Conservation (phyloP, 64 coral and sea anemone genomes). For the Porites australiensis region DNA sequence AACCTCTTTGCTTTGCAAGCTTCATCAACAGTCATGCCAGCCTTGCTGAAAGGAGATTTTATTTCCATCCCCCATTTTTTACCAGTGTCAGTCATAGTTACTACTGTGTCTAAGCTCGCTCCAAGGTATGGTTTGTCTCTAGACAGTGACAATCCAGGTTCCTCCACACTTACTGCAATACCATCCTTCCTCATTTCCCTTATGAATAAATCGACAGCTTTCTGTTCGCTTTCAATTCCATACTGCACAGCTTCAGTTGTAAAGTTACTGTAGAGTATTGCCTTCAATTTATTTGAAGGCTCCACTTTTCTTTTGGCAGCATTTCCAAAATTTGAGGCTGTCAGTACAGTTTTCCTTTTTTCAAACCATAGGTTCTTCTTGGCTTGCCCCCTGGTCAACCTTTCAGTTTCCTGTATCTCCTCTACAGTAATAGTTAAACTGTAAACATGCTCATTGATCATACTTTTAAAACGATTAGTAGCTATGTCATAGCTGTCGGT, state of each 20-base stretch:
- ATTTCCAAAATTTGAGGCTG: constrained; percentile 77
- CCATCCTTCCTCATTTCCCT: constrained; percentile 8
- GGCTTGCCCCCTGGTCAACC: constrained; percentile 44
- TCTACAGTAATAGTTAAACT: constrained; percentile 34
- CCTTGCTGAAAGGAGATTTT: constrained; percentile 76
- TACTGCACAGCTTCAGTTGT: background rate
- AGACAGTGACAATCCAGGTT: constrained; percentile 32
- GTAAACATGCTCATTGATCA: constrained; percentile 54
- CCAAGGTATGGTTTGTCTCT: constrained; percentile 69
- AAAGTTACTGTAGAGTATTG: constrained; percentile 4
- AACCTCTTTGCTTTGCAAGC: constrained; percentile 66
- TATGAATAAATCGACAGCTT: constrained; percentile 24
- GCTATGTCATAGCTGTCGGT: constrained; percentile 73
- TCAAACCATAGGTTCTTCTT: constrained; percentile 68
- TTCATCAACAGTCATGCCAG: constrained; percentile 61
- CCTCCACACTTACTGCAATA: constrained; percentile 14
- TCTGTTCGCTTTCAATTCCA: constrained; percentile 20
- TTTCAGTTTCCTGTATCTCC: constrained; percentile 57
- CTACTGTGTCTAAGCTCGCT: constrained; percentile 68
- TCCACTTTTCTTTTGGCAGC: constrained; percentile 66
- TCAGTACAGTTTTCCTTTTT: constrained; percentile 66
- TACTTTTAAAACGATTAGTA: constrained; percentile 50
- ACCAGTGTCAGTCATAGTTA: constrained; percentile 58
- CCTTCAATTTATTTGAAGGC: constrained; percentile 70
- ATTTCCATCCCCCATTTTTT: constrained; percentile 63